Percentiles rank a stretch among this genome's conserved stretches.
Conservation (phyloP, 2,888 invertebrate genomes). For the Oxyscelio sp. region DNA sequence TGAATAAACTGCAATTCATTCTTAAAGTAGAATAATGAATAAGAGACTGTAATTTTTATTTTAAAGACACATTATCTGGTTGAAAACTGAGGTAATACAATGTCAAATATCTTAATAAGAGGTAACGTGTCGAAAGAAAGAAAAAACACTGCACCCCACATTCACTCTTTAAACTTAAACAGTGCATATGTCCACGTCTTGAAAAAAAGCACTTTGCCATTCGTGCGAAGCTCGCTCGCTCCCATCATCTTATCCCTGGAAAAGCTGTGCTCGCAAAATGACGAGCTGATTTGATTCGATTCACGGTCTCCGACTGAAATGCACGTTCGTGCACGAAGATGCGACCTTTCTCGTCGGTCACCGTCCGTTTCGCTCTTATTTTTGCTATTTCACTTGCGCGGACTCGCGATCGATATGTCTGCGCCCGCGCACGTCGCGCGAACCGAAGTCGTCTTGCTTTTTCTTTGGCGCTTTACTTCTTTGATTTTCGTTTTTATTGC, state of each 20-base stretch:
- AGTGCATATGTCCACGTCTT: neutral
- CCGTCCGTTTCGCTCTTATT: constrained; percentile 57
- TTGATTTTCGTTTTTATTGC: constrained; percentile 54
- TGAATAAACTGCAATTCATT: no score
- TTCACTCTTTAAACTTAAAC: constrained; percentile 7
- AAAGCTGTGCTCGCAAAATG: constrained; percentile 49
- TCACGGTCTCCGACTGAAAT: constrained; percentile 81
- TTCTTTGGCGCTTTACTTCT: constrained; percentile 32
- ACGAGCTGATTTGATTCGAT: constrained; percentile 67
- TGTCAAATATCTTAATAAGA: no score
- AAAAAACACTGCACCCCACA: constrained; percentile 8
- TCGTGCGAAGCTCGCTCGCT: neutral
- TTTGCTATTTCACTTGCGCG: constrained; percentile 38
- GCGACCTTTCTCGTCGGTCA: constrained; percentile 74
- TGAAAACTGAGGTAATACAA: no score
- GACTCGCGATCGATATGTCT: constrained; percentile 82
- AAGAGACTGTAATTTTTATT: no score
- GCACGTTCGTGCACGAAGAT: constrained; percentile 79
- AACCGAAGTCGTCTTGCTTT: constrained; percentile 53
- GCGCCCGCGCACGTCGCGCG: constrained; percentile 84
- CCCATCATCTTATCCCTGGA: constrained; percentile 39
- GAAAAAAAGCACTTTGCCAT: constrained; percentile 14
- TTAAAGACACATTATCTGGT: no score
- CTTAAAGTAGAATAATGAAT: no score
- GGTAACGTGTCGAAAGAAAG: no score